phyloP scores from a whole-genome alignment of 2,113 vertebrate genomes.

The Alexandromys fortis region DNA sequence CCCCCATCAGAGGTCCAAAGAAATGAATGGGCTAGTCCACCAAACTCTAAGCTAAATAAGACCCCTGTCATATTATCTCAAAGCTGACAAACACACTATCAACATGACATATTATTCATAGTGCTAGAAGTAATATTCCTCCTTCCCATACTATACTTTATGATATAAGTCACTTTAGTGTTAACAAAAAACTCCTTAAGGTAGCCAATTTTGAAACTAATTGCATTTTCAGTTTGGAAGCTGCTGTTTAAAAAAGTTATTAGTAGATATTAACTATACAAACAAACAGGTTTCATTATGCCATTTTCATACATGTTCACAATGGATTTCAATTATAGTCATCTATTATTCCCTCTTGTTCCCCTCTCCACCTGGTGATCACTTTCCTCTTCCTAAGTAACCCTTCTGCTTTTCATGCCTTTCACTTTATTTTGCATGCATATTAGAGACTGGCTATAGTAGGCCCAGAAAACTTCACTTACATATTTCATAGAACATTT shows the following conservation, averaged over 20 bases:
- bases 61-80: neutral
- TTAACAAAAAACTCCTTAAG: neutral
- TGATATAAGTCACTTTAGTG: neutral
- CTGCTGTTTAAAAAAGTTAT: neutral
- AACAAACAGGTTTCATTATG: neutral
- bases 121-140: neutral
- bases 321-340: neutral
- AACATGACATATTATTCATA: neutral
- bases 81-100: neutral
- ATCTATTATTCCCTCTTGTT: neutral
- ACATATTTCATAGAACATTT: conserved; percentile 31
- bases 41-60: neutral
- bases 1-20: neutral
- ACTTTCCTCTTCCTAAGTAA: neutral
- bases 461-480: conserved; percentile 9
- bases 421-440: neutral
- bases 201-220: neutral
- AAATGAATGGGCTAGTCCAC: neutral
- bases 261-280: neutral
- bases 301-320: neutral
- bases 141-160: neutral
- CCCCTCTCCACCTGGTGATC: neutral
- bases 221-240: conserved; percentile 29
- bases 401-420: neutral
- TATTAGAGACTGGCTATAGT: neutral